Percentiles rank a stretch among this genome's conserved stretches.
Evolutionary conservation across 2,113 vertebrate genomes (phyloP).

Genomic region (Paramormyrops kingsleyae): DNA sequence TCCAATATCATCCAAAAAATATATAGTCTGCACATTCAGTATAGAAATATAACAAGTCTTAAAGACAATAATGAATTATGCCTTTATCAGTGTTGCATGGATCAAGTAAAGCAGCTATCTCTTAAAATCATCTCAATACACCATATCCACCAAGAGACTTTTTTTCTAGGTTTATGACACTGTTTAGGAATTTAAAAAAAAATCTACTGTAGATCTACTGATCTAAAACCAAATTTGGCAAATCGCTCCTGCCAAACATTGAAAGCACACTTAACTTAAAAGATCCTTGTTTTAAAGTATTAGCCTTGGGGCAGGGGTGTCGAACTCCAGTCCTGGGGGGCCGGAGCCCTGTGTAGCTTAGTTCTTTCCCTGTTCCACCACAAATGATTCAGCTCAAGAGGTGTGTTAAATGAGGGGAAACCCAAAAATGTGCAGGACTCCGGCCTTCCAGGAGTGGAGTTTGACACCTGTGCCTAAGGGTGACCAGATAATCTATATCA

Average conservation of each 20-base stretch:
- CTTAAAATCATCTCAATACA: background rate
- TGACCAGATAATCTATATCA: background rate
- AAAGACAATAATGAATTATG: background rate
- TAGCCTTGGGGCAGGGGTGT: background rate
- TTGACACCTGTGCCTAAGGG: background rate
- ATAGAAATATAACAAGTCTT: background rate
- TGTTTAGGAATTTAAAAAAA: background rate
- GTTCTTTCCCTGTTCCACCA: too few species aligned
- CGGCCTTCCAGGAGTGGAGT: too few species aligned
- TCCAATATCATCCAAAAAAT: background rate
- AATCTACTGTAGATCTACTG: background rate
- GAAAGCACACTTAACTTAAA: background rate
- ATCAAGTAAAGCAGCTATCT: background rate
- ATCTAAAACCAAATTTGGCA: background rate
- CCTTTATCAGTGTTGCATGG: background rate
- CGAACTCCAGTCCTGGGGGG: too few species aligned
- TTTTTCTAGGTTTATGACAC: background rate
- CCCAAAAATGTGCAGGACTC: too few species aligned
- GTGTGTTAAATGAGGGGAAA: too few species aligned
- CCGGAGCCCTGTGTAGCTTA: too few species aligned
- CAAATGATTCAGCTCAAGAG: too few species aligned
- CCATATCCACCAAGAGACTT: background rate
- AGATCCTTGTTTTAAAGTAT: background rate
- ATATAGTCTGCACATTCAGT: background rate
- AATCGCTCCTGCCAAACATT: background rate